Conservation (phyloP, 2,113 vertebrate species). For the Casuarius casuarius region DNA sequence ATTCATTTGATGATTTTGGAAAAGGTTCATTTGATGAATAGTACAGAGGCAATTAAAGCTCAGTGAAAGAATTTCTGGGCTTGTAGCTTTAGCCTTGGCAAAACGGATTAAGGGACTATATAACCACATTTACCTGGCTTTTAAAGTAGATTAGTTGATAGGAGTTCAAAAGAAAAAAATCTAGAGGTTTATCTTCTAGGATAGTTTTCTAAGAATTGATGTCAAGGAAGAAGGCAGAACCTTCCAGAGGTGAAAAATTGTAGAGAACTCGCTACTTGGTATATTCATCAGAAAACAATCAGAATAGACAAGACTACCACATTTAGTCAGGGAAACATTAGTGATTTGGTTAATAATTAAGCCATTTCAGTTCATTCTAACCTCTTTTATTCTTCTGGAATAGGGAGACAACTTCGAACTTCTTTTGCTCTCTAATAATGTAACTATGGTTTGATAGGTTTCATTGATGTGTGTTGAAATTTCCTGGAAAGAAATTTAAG, state of each 20-base stretch:
- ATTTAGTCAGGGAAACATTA: neutral
- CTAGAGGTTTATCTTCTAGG: neutral
- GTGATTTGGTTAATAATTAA: neutral
- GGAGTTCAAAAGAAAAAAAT: neutral
- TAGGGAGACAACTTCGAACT: neutral
- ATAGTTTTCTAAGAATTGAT: neutral
- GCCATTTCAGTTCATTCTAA: neutral
- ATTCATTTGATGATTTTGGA: neutral
- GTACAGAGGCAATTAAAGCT: neutral
- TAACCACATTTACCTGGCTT: neutral
- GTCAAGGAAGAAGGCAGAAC: neutral
- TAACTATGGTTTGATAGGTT: neutral
- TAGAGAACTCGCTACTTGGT: neutral
- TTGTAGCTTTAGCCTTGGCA: slow-evolving; percentile 10
- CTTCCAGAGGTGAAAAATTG: neutral
- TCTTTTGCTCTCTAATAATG: neutral
- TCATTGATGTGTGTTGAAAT: neutral
- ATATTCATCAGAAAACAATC: neutral
- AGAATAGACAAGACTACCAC: neutral
- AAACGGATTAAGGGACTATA: neutral
- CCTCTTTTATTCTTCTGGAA: neutral
- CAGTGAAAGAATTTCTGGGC: slow-evolving; percentile 1
- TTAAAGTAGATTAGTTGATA: neutral
- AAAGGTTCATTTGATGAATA: neutral
- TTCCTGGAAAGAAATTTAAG: neutral